These are phyloP conservation scores for Charina bottae DNA, from an alignment of 2,113 vertebrate genomes.

Conservation along the genomic window DNA sequence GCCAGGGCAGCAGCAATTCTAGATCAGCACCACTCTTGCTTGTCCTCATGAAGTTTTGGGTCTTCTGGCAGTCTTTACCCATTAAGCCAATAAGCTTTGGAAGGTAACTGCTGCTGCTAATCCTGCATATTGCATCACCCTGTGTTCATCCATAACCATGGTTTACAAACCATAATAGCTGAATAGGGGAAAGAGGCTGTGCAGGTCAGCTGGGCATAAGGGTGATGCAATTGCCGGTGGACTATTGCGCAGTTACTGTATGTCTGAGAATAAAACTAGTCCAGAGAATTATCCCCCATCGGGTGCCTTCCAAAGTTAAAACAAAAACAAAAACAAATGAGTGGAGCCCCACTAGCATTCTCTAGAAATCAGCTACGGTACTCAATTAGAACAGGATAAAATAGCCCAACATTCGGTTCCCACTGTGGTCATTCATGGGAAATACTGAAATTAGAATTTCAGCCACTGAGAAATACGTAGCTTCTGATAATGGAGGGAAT, in stretches of 20 bases:
- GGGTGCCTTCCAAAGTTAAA: not conserved
- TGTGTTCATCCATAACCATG: not conserved
- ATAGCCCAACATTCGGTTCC: not conserved
- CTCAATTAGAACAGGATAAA: not conserved
- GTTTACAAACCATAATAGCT: not conserved
- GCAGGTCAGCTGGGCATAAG: not conserved
- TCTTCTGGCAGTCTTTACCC: not conserved
- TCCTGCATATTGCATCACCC: not conserved
- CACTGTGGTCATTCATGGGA: not conserved
- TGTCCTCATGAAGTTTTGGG: not conserved
- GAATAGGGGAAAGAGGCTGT: not conserved
- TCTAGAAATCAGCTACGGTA: not conserved
- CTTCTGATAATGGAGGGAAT: not conserved
- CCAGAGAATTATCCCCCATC: not conserved
- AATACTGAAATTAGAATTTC: not conserved
- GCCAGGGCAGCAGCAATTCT: not conserved
- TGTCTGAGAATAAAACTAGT: not conserved
- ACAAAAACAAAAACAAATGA: not conserved
- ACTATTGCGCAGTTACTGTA: not conserved
- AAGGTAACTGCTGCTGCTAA: not conserved
- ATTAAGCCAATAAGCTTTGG: not conserved
- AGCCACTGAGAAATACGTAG: not conserved
- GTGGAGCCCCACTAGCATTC: not conserved
- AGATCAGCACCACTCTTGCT: not conserved
- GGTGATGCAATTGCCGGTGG: not conserved